phyloP scores from a whole-genome alignment of 2,113 vertebrate species.

The Bos taurus region ARS-UCD2.0 NC_037343.1:16502001-16502500 shows the following conservation, averaged over 20 bases:
- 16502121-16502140: background rate
- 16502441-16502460: background rate
- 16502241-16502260: background rate
- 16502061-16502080: background rate
- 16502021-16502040: background rate
- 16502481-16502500: background rate
- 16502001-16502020: background rate
- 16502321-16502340: background rate
- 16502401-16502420: background rate
- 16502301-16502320: background rate
- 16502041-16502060: background rate
- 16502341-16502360: background rate
- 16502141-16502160: background rate
- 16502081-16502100: background rate
- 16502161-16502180: background rate
- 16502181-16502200: background rate
- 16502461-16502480: background rate
- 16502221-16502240: background rate
- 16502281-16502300: background rate
- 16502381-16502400: background rate
- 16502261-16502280: background rate
- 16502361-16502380: background rate
- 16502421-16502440: background rate
- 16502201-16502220: background rate
- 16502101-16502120: background rate